Conservation (phyloP, 2,113 vertebrate genomes). For the Planiliza haematocheilus region DNA sequence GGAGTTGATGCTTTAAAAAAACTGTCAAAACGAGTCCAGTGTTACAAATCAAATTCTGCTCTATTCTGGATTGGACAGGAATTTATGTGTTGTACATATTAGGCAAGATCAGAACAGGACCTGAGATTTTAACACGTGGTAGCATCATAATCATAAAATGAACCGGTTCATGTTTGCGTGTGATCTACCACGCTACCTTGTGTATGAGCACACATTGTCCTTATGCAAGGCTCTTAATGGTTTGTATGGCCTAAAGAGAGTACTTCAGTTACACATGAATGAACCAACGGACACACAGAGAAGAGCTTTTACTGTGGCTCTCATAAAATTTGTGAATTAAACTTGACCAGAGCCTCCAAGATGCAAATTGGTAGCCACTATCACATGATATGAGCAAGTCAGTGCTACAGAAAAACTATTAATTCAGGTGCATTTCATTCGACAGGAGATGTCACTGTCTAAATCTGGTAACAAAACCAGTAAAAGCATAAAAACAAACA, state of each 20-base stretch:
- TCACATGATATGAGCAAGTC: background rate
- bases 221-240: conserved; percentile 9
- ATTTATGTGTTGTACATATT: no score
- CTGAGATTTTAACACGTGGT: background rate
- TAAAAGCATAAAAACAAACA: no score
- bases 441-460: no score
- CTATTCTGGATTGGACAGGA: no score
- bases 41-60: no score
- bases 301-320: background rate
- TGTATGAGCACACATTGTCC: background rate
- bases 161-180: background rate
- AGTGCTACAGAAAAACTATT: background rate
- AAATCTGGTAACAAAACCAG: no score
- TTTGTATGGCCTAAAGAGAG: conserved; percentile 7
- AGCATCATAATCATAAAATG: background rate
- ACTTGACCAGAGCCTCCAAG: background rate
- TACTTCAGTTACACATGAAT: conserved; percentile 24
- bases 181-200: background rate
- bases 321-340: conserved; percentile 4
- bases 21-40: no score
- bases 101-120: no score
- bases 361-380: background rate
- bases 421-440: background rate
- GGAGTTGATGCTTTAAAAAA: no score
- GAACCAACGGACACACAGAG: conserved; percentile 20